Evolutionary conservation across 2,113 vertebrate species (phyloP).

Genomic region (Callopanchax toddi): DNA sequence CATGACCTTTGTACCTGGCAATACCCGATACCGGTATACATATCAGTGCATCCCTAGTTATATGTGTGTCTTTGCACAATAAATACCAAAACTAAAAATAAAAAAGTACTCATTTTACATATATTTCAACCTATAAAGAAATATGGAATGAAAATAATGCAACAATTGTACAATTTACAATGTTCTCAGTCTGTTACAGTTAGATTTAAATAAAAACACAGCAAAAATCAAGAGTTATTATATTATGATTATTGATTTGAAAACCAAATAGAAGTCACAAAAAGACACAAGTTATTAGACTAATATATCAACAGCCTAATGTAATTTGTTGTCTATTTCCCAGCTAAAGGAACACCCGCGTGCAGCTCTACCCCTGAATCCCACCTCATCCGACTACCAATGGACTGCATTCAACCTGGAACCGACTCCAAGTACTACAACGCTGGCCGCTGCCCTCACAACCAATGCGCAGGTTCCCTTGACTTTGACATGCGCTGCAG

Average conservation of each 20-base stretch:
- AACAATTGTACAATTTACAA: too few relatives aligned
- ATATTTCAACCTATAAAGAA: not conserved
- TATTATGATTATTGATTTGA: too few relatives aligned
- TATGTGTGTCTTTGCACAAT: not conserved
- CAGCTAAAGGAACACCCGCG: constrained; percentile 82
- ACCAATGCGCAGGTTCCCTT: constrained; percentile 78
- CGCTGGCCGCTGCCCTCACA: constrained; percentile 85
- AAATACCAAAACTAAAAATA: not conserved
- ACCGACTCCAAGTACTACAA: constrained; percentile 84
- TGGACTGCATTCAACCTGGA: constrained; percentile 82
- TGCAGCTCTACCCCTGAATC: constrained; percentile 82
- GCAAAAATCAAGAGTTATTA: too few relatives aligned
- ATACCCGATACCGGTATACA: too few relatives aligned
- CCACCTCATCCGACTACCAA: constrained; percentile 87
- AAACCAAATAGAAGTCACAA: too few relatives aligned
- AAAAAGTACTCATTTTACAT: not conserved
- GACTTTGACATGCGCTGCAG: constrained; percentile 80
- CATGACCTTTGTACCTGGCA: too few relatives aligned
- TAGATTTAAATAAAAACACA: too few relatives aligned
- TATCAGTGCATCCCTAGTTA: too few relatives aligned
- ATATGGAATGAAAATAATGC: not conserved
- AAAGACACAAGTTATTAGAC: too few relatives aligned
- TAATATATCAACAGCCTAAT: constrained; percentile 9
- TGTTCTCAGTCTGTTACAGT: too few relatives aligned
- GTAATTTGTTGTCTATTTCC: constrained; percentile 39